Evolutionary conservation across 37 sponge, comb jelly and placozoan species (phyloP).

Genomic region (Spongia lamella): DNA sequence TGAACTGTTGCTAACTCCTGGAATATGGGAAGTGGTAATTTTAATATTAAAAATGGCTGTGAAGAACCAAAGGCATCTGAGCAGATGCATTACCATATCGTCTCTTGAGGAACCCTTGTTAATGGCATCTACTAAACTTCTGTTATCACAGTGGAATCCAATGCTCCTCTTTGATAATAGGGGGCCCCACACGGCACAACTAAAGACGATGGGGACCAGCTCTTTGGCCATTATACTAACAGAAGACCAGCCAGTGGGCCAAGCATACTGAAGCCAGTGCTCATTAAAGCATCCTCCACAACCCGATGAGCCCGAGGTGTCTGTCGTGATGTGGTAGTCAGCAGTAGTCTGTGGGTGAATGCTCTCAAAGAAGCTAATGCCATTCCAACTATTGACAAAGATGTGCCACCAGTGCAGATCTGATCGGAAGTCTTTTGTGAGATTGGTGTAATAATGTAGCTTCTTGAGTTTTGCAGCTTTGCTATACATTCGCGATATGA

Average conservation of each 20-base stretch:
- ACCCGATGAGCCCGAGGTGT: conserved; percentile 23
- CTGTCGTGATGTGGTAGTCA: neutral
- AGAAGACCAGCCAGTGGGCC: neutral
- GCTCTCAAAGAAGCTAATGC: neutral
- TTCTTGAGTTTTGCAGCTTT: neutral
- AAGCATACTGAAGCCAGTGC: conserved; percentile 17
- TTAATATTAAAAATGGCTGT: too few relatives aligned
- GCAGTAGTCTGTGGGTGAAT: neutral
- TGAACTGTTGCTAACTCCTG: too few relatives aligned
- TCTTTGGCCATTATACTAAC: conserved; percentile 4
- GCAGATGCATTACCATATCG: too few relatives aligned
- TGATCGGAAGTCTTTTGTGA: neutral
- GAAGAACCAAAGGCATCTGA: too few relatives aligned
- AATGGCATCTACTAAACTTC: too few relatives aligned
- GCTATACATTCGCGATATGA: conserved; percentile 11
- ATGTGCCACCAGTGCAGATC: conserved; percentile 36
- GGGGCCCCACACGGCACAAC: neutral
- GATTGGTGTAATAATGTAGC: neutral
- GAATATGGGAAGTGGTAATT: too few relatives aligned
- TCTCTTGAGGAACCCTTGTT: too few relatives aligned
- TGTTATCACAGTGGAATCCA: neutral
- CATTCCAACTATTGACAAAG: conserved; percentile 18
- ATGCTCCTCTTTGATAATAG: conserved; percentile 1
- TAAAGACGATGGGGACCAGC: neutral
- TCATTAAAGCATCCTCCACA: conserved; percentile 1